A percentile compares a stretch with the other conserved stretches of the same genome.
Evolutionary conservation across 2,797 vertebrate genomes (phyloP).

Genomic region (Microchirus variegatus): DNA sequence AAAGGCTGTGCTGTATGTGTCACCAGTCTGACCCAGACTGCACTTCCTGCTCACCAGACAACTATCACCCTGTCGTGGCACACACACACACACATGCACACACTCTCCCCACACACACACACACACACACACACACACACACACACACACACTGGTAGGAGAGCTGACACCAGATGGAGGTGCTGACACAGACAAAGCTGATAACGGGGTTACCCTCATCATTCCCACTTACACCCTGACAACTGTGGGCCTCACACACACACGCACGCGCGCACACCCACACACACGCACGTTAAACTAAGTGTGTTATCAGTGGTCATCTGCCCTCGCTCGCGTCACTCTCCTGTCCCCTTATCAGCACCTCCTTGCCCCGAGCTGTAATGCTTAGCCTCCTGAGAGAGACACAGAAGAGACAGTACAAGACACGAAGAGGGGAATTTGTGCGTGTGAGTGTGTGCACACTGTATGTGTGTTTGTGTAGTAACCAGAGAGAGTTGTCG

Average conservation of each 20-base stretch:
- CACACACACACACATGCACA: slow-evolving; percentile 27
- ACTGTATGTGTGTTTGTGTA: slow-evolving; percentile 18
- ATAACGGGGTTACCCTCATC: slow-evolving; percentile 77
- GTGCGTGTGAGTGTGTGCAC: slow-evolving; percentile 10
- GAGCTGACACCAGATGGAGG: slow-evolving; percentile 83
- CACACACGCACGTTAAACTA: slow-evolving; percentile 6
- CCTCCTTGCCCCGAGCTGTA: slow-evolving; percentile 66
- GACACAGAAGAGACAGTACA: slow-evolving; percentile 30
- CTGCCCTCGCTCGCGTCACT: slow-evolving; percentile 65
- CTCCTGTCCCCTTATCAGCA: slow-evolving; percentile 76
- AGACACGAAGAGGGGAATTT: slow-evolving; percentile 18
- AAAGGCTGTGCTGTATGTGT: slow-evolving; percentile 71
- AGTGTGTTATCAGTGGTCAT: slow-evolving; percentile 71
- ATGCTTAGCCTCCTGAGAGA: slow-evolving; percentile 58
- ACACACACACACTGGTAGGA: slow-evolving; percentile 60
- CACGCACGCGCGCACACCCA: slow-evolving; percentile 16
- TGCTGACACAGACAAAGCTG: slow-evolving; percentile 75
- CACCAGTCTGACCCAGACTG: slow-evolving; percentile 85
- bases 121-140: slow-evolving; percentile 26
- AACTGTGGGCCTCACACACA: slow-evolving; percentile 53
- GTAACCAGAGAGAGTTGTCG: slow-evolving; percentile 6
- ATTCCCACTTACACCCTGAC: slow-evolving; percentile 69
- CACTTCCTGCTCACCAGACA: slow-evolving; percentile 82
- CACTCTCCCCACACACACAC: slow-evolving; percentile 33
- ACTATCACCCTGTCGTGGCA: slow-evolving; percentile 63